phyloP scores from a whole-genome alignment of 2,113 vertebrate genomes.

The Leptobrachium ailaonicum region DNA sequence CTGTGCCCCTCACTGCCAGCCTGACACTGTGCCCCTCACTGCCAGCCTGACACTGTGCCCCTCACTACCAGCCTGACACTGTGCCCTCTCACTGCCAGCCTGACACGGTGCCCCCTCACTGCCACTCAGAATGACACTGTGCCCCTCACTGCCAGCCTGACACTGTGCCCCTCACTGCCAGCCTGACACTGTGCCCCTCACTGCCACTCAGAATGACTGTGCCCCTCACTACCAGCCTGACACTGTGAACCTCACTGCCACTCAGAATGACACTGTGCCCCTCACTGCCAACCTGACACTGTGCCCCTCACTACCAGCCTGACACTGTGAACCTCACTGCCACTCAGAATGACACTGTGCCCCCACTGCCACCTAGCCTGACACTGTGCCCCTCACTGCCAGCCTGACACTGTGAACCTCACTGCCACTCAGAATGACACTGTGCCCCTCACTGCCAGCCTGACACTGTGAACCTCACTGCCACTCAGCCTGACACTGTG shows the following conservation, averaged over 20 bases:
- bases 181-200: too few relatives aligned
- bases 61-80: neutral
- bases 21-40: neutral
- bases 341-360: neutral
- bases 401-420: too few relatives aligned
- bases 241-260: neutral
- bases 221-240: neutral
- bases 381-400: too few relatives aligned
- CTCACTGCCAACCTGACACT: neutral
- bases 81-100: neutral
- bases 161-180: too few relatives aligned
- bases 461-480: too few relatives aligned
- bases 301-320: neutral
- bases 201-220: too few relatives aligned
- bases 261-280: neutral
- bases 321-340: too few relatives aligned
- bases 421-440: too few relatives aligned
- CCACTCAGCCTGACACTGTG: too few relatives aligned
- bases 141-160: neutral
- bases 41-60: neutral
- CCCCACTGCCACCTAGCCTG: neutral
- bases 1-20: neutral
- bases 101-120: neutral
- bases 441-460: too few relatives aligned
- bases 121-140: neutral